Conservation (phyloP, 2,113 vertebrate species). For the Balaeniceps rex region DNA sequence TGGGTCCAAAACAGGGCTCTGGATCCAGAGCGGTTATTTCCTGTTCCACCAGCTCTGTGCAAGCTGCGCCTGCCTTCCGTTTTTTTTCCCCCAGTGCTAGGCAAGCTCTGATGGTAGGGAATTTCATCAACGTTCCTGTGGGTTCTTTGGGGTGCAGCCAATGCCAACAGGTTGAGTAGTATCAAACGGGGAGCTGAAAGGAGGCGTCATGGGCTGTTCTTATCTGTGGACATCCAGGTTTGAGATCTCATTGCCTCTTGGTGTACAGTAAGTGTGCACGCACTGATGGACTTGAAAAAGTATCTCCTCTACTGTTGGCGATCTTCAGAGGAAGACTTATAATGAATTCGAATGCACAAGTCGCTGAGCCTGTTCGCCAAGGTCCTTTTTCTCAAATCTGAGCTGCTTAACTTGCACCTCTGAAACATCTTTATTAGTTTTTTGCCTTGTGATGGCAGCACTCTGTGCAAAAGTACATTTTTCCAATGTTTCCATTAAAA, state of each 20-base stretch:
- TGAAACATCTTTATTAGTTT: accelerated
- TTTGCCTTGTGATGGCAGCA: neutral
- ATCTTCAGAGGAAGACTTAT: accelerated
- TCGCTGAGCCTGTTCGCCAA: neutral
- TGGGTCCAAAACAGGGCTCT: neutral
- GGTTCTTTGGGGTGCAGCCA: neutral
- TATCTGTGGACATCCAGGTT: accelerated
- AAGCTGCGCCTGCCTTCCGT: neutral
- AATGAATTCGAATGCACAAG: accelerated
- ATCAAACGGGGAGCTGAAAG: accelerated
- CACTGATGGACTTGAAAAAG: accelerated
- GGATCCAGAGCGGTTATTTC: neutral
- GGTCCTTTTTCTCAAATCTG: accelerated
- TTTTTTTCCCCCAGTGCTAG: neutral
- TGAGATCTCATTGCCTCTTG: accelerated
- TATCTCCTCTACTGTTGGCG: accelerated
- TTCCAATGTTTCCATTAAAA: neutral
- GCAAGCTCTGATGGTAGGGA: neutral
- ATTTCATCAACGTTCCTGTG: neutral
- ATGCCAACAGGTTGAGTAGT: accelerated
- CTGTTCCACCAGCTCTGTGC: neutral
- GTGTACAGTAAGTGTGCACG: accelerated
- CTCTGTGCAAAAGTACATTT: neutral
- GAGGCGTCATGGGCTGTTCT: accelerated
- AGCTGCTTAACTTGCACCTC: neutral